Conservation (phyloP, 2,797 vertebrate genomes). For the Columba guinea region DNA sequence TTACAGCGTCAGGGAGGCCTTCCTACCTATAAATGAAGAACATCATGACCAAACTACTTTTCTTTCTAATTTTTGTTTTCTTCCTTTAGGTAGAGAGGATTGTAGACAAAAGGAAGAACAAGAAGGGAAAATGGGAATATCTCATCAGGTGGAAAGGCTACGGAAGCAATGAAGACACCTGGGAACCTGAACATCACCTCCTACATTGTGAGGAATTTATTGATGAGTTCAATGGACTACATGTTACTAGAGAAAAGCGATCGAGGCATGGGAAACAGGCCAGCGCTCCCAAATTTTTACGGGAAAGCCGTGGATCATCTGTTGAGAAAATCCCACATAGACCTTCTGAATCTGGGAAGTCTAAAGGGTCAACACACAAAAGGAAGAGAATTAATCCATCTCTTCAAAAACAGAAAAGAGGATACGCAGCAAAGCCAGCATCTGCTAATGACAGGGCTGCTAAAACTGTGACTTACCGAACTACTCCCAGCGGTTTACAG, state of each 20-base stretch:
- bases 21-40: background rate
- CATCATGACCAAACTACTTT: background rate
- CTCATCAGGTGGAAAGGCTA: slow-evolving; percentile 98
- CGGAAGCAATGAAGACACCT: slow-evolving; percentile 94
- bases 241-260: slow-evolving; percentile 82
- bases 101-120: slow-evolving; percentile 96
- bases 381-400: slow-evolving; percentile 85
- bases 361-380: slow-evolving; percentile 84
- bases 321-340: slow-evolving; percentile 77
- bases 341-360: slow-evolving; percentile 79
- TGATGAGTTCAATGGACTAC: slow-evolving; percentile 93
- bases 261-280: slow-evolving; percentile 83
- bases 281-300: slow-evolving; percentile 70
- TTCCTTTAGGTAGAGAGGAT: slow-evolving; percentile 92
- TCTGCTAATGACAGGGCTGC: slow-evolving; percentile 82
- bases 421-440: slow-evolving; percentile 79
- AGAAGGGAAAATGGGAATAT: slow-evolving; percentile 98
- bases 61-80: background rate
- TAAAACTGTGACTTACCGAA: slow-evolving; percentile 89
- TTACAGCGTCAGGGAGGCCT: background rate
- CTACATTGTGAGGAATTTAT: slow-evolving; percentile 98
- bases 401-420: slow-evolving; percentile 83
- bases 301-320: slow-evolving; percentile 70
- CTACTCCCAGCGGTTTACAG: slow-evolving; percentile 84
- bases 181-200: slow-evolving; percentile 95